Conservation (phyloP, 2,113 vertebrate species). For the Mionectes macconnelli region DNA sequence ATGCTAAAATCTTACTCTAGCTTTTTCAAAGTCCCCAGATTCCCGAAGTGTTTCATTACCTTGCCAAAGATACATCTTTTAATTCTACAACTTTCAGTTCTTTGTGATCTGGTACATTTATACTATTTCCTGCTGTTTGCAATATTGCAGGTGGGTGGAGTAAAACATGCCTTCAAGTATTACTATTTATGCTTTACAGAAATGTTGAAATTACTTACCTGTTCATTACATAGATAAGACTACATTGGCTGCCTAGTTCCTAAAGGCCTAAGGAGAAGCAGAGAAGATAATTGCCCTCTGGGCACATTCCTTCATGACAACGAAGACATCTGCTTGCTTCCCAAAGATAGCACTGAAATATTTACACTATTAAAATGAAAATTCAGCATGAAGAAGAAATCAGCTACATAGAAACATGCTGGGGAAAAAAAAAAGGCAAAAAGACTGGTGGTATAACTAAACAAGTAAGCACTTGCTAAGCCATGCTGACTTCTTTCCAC, state of each 20-base stretch:
- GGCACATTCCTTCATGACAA: not conserved
- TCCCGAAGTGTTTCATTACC: not conserved
- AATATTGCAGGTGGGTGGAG: not conserved
- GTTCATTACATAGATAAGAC: not conserved
- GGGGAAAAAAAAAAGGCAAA: not conserved
- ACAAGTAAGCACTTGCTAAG: not conserved
- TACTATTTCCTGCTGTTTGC: not conserved
- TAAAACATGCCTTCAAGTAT: not conserved
- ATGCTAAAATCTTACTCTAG: not conserved
- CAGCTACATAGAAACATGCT: not conserved
- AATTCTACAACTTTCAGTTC: not conserved
- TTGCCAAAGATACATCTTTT: not conserved
- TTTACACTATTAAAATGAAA: not conserved
- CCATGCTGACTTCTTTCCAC: not conserved
- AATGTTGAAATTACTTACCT: not conserved
- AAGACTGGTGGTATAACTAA: not conserved
- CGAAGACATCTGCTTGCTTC: not conserved
- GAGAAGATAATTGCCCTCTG: not conserved
- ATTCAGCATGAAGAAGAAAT: not conserved
- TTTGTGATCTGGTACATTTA: not conserved
- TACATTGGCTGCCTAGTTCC: not conserved
- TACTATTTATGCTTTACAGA: not conserved
- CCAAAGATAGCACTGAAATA: not conserved
- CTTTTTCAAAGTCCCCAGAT: not conserved
- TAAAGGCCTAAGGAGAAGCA: not conserved